Evolutionary conservation across 2,888 invertebrate species (phyloP).

Genomic region (Lithophane semibrunnea): DNA sequence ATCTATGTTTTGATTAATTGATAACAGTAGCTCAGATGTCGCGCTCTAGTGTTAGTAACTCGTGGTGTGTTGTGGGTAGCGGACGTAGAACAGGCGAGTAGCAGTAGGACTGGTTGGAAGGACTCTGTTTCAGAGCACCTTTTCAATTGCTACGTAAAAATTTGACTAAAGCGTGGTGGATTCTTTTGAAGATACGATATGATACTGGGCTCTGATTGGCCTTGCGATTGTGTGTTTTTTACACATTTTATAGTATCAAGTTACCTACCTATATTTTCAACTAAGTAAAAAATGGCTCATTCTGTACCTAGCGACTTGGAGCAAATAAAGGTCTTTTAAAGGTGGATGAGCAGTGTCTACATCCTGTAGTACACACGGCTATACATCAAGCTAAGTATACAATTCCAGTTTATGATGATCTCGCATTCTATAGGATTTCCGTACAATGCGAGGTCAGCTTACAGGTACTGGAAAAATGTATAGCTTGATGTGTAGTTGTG

Average conservation of each 20-base stretch:
- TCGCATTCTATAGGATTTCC: too few species aligned
- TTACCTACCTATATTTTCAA: not conserved
- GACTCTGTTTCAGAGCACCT: not conserved
- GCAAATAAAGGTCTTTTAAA: not conserved
- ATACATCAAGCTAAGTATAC: too few species aligned
- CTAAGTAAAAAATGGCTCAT: not conserved
- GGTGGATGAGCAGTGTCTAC: not conserved
- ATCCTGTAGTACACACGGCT: not conserved
- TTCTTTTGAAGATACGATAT: too few species aligned
- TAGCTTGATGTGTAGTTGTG: too few species aligned
- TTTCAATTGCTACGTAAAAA: not conserved
- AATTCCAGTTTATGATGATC: too few species aligned
- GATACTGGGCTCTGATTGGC: not conserved
- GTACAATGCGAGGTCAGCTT: too few species aligned
- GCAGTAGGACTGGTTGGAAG: slow-evolving; percentile 43
- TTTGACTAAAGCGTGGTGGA: not conserved
- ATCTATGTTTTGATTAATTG: slow-evolving; percentile 83
- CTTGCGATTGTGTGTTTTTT: not conserved
- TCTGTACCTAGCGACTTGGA: too few species aligned
- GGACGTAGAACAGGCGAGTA: slow-evolving; percentile 12
- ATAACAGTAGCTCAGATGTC: slow-evolving; percentile 78
- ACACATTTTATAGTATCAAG: not conserved
- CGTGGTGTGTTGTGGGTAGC: slow-evolving; percentile 59
- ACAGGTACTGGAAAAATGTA: too few species aligned
- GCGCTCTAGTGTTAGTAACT: slow-evolving; percentile 65